Percentiles rank a stretch among this genome's conserved stretches.
Conservation (phyloP, 2,888 invertebrate species). For the Crematogaster levior region DNA sequence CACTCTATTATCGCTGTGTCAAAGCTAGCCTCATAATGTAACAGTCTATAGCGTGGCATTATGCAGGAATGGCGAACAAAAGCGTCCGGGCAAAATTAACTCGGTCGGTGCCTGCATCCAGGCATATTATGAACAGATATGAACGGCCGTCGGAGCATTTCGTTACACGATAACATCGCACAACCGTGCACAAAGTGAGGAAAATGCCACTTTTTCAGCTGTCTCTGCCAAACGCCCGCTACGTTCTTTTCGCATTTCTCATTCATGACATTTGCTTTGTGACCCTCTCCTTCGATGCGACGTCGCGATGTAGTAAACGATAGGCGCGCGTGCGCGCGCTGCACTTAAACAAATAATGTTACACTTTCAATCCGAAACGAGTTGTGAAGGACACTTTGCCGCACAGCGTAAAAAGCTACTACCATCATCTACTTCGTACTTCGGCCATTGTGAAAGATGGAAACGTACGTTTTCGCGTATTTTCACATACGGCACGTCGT, state of each 20-base stretch:
- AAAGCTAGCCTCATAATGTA: constrained; percentile 57
- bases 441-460: background rate
- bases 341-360: constrained; percentile 33
- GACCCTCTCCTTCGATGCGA: background rate
- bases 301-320: background rate
- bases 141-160: constrained; percentile 61
- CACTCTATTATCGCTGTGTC: constrained; percentile 58
- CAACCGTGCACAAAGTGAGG: constrained; percentile 33
- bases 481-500: constrained; percentile 28
- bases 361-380: background rate
- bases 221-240: constrained; percentile 37
- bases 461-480: constrained; percentile 5
- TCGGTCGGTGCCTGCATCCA: constrained; percentile 65
- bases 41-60: constrained; percentile 49
- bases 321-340: background rate
- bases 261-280: constrained; percentile 28
- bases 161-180: constrained; percentile 57
- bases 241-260: constrained; percentile 22
- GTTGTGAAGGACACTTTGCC: constrained; percentile 1
- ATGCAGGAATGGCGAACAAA: constrained; percentile 65
- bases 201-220: constrained; percentile 52
- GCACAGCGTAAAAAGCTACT: background rate
- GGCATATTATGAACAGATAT: constrained; percentile 71
- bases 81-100: constrained; percentile 65
- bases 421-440: background rate